Evolutionary conservation across 2,113 vertebrate species (phyloP).

Genomic region (Mobula hypostoma): DNA sequence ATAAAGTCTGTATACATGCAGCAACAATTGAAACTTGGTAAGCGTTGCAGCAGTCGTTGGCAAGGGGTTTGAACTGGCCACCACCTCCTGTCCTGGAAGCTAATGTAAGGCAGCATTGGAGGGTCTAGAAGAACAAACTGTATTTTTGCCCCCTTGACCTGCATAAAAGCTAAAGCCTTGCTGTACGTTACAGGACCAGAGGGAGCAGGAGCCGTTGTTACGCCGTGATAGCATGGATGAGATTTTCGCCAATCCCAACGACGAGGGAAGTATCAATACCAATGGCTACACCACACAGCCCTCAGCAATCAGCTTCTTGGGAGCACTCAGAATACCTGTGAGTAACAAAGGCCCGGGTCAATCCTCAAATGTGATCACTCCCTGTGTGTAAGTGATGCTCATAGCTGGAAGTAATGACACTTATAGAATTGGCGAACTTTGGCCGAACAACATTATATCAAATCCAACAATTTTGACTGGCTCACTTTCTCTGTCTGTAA

Average conservation of each 20-base stretch:
- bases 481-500: too few species aligned
- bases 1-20: neutral
- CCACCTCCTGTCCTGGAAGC: neutral
- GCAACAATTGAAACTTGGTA: neutral
- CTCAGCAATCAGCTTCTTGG: conserved; percentile 79
- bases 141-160: neutral
- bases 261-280: conserved; percentile 40
- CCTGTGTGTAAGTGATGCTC: neutral
- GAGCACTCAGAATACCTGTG: conserved; percentile 84
- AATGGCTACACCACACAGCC: conserved; percentile 51
- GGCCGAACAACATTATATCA: too few species aligned
- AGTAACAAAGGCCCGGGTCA: conserved; percentile 47
- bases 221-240: conserved; percentile 48
- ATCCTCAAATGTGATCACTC: neutral
- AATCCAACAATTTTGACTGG: too few species aligned
- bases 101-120: neutral
- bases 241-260: conserved; percentile 41
- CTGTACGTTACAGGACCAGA: conserved; percentile 42
- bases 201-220: conserved; percentile 53
- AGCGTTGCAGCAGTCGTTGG: neutral
- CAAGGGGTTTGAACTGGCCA: neutral
- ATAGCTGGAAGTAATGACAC: too few species aligned
- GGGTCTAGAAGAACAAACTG: neutral
- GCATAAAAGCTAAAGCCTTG: neutral
- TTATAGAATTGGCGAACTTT: neutral